phyloP scores from a whole-genome alignment of 2,888 invertebrate species.

The Gymnocheta viridis region DNA sequence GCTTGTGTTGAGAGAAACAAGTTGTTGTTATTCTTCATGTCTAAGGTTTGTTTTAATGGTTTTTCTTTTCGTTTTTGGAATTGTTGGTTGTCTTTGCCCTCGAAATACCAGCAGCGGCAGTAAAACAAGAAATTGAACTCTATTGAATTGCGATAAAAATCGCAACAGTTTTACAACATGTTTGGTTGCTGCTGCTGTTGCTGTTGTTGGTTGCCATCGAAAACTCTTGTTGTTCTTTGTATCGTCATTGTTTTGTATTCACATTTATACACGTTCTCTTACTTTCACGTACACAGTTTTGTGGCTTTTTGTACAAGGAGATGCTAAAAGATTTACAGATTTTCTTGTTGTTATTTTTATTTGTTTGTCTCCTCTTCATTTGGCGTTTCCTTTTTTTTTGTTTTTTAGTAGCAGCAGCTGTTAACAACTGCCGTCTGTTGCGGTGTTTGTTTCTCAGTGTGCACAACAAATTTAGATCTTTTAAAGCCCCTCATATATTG shows the following conservation, averaged over 20 bases:
- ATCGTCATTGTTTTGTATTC: slow-evolving; percentile 57
- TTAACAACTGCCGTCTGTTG: slow-evolving; percentile 52
- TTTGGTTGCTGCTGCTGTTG: slow-evolving; percentile 27
- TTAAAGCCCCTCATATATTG: slow-evolving; percentile 63
- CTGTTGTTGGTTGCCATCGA: slow-evolving; percentile 9
- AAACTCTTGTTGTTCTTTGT: slow-evolving; percentile 44
- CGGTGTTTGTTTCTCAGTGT: slow-evolving; percentile 9
- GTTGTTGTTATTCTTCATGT: slow-evolving; percentile 34
- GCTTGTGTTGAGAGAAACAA: slow-evolving; percentile 7
- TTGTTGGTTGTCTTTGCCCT: slow-evolving; percentile 24
- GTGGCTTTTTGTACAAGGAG: slow-evolving; percentile 77
- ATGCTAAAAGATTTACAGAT: slow-evolving; percentile 66
- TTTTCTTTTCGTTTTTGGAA: background rate
- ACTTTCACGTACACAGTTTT: slow-evolving; percentile 73
- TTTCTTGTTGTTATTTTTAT: slow-evolving; percentile 41
- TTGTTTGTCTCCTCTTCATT: slow-evolving; percentile 24
- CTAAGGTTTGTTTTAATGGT: slow-evolving; percentile 29
- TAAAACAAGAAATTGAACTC: slow-evolving; percentile 72
- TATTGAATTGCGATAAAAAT: slow-evolving; percentile 80
- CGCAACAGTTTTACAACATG: slow-evolving; percentile 75
- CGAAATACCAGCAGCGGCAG: slow-evolving; percentile 16
- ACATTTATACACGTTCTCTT: slow-evolving; percentile 27
- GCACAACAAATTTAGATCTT: slow-evolving; percentile 31
- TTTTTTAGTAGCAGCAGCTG: slow-evolving; percentile 43
- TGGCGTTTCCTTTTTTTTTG: slow-evolving; percentile 9